Percentiles rank a stretch among this genome's conserved stretches.
Evolutionary conservation across 2,113 vertebrate species (phyloP).

Genomic region (Periophthalmodon schlosseri): DNA sequence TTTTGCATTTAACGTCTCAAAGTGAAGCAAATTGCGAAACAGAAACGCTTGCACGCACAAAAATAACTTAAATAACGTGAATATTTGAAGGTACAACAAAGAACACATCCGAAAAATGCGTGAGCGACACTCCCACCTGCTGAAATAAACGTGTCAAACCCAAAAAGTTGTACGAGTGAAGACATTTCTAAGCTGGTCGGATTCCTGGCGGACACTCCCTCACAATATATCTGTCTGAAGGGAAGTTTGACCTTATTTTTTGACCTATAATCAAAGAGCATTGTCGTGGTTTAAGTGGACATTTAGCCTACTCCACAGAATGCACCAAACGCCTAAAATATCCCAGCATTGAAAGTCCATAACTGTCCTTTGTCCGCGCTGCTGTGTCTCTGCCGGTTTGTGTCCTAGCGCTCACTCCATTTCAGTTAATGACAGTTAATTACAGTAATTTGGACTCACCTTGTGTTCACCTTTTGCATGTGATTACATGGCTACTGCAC

Average conservation of each 20-base stretch:
- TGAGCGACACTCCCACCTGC: no score
- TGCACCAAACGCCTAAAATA: neutral
- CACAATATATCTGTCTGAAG: no score
- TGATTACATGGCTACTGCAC: neutral
- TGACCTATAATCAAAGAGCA: neutral
- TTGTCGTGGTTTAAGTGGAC: neutral
- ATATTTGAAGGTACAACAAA: no score
- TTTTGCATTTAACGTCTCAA: no score
- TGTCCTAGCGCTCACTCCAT: conserved; percentile 26
- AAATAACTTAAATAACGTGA: no score
- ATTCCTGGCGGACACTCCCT: no score
- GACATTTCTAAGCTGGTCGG: no score
- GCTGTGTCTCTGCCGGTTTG: conserved; percentile 14
- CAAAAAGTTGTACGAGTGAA: no score
- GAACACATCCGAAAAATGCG: no score
- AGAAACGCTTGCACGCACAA: no score
- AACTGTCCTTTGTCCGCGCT: conserved; percentile 2
- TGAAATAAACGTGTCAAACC: no score
- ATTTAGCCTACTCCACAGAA: neutral
- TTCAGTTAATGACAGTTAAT: conserved; percentile 40
- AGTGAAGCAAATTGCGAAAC: no score
- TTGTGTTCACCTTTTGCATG: conserved; percentile 26
- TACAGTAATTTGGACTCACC: conserved; percentile 41
- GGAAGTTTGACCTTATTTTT: neutral
- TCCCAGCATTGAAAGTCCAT: neutral